Base-by-base conservation (phyloP, 2,797 vertebrate species). In the Pelobates cultripes region DNA sequence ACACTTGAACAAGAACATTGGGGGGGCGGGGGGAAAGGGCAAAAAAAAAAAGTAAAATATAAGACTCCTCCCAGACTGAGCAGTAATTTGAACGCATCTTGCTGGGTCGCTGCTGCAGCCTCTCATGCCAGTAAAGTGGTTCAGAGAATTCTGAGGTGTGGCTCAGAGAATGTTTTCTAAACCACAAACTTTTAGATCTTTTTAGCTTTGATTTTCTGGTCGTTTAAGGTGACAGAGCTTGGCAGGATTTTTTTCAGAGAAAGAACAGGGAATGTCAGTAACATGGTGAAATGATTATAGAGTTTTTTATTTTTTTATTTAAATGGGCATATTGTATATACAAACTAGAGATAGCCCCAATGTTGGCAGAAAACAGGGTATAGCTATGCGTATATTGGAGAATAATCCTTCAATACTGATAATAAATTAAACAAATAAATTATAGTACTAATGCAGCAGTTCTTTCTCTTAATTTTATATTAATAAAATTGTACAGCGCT, bases 161-260 rank as follows among this genome's bases (percentile, higher is more conserved):
- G 82, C 72, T 70, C 55, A 10, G 12, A 42, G 82, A 79, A 83
- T 55, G 44, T 70, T 78, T 41, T 68, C 40, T 69, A 70, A 60
- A 83, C 82, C 82, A 28, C 77, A 83, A 64, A 63, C 77, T 75
- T 75, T 79, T 55, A 70, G 44, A 70, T 70, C 73, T 41, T 79
- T 79, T 78, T 15, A 69, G 76, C 71, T 45, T 75, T 74, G 53
- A 60, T 83, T 74, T 79, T 79, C 71, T 75, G 71, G 77, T 78
- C 77, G 71, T 83, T 70, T 79, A 55, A 78, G 76, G 81, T 83
- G 81, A 75, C 81, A 83, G 69, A 69, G 72, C 81, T 73, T 63
- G 64, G 81, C 76, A 73, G 71, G 77, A 15, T 43, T 83, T 51
- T 73, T 57, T 42, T 53, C 12, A 12, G 55, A 77, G 9, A 14